Evolutionary conservation across 2,888 invertebrate genomes (phyloP).

Genomic region (Agrochola litura): DNA sequence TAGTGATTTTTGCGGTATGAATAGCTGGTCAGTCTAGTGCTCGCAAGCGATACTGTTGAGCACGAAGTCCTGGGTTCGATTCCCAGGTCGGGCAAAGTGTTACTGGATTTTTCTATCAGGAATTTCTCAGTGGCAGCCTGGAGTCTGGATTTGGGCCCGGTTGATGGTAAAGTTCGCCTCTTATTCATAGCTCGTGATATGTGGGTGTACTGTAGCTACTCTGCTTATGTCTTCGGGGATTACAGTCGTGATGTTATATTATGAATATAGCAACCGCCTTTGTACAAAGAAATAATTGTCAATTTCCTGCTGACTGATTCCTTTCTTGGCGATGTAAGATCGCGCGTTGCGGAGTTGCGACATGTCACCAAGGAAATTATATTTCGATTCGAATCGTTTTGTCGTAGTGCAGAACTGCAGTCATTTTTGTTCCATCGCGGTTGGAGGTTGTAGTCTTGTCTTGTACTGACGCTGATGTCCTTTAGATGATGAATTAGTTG

Average conservation of each 20-base stretch:
- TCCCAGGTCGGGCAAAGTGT: neutral
- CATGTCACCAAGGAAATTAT: conserved; percentile 41
- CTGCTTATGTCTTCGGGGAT: neutral
- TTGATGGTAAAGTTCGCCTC: too few species aligned
- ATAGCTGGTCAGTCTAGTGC: neutral
- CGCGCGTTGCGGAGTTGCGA: neutral
- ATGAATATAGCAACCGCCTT: neutral
- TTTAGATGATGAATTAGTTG: neutral
- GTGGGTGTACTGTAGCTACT: too few species aligned
- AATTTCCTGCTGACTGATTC: conserved; percentile 9
- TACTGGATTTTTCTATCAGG: neutral
- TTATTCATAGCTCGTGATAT: neutral
- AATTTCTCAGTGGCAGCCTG: neutral
- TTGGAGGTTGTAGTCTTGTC: neutral
- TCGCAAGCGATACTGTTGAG: neutral
- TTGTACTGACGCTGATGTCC: neutral
- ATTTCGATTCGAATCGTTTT: conserved; percentile 17
- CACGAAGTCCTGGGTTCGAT: neutral
- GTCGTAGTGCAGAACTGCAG: neutral
- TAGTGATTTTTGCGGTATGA: neutral
- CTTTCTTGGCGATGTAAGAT: neutral
- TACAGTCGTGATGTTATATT: neutral
- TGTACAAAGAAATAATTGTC: neutral
- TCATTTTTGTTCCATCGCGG: neutral
- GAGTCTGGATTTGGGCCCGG: neutral